Evolutionary conservation across 2,113 vertebrate species (phyloP), one percentile per base, ranked within the genome.

Genomic region (Oryzias curvinotus): DNA sequence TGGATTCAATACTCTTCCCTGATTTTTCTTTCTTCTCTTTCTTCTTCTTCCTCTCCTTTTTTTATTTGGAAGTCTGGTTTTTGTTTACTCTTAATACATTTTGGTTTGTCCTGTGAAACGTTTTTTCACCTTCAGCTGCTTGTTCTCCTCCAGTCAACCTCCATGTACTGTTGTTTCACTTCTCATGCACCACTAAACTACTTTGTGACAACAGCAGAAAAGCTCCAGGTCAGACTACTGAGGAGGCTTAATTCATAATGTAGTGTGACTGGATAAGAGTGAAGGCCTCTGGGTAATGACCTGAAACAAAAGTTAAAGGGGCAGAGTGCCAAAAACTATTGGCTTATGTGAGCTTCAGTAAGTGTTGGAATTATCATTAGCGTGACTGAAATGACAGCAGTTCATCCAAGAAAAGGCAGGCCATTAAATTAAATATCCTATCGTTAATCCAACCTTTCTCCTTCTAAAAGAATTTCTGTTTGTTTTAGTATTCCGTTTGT

Each of bases 241-340:
- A 75, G 70, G 41, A 74, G 70, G 68, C 81, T 83, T 75, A 49
- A 75, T 81, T 83, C 57, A 78, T 63, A 71, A 75, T 73, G 57
- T 14, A 18, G 54, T 25, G 55, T 71, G 75, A 79, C 81, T 59
- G 70, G 63, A 76, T 78, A 73, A 73, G 70, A 75, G 72, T 57
- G 48, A 7, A 28, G 78, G 25, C 79, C 66, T 71, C 70, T 75
- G 69, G 69, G 71, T 76, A 66, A 72, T 67, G 68, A 69, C 65
- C 51, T 51, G 48, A 52, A 61, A 56, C 26, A 42, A 28, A 58
- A 47, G 59, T 17, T 36, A 57, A 64, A 47, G 25, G 60, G 61
- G 23, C 54, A 28, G 49, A 45, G 13, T 30, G 56, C n/a, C 44
- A 52, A 56, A 55, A 67, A 62, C 70, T 52, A 21, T 19, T 18